These are phyloP conservation scores for Altica lythri DNA, from an alignment of 2,888 invertebrate genomes.

Conservation along the genomic window DNA sequence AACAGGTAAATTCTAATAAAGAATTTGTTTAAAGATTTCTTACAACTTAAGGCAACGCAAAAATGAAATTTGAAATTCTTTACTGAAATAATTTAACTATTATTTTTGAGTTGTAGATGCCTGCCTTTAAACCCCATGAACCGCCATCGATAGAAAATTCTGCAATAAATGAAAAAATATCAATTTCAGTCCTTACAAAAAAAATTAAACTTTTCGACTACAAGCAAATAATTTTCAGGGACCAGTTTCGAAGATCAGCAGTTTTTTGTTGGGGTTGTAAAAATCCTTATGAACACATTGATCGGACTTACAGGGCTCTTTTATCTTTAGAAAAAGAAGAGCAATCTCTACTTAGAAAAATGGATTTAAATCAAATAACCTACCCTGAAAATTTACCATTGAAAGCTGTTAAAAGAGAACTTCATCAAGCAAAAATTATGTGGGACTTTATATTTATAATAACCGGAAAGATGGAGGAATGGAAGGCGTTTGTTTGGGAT, in stretches of 20 bases:
- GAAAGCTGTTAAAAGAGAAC: neutral
- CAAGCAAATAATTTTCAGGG: neutral
- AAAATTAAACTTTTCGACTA: constrained; percentile 3
- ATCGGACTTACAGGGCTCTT: neutral
- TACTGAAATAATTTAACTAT: too few species aligned
- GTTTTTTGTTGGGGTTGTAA: constrained; percentile 1
- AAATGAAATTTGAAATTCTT: too few species aligned
- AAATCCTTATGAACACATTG: neutral
- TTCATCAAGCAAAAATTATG: neutral
- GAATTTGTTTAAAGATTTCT: too few species aligned
- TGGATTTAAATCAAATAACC: neutral
- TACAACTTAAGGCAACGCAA: too few species aligned
- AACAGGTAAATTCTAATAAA: too few species aligned
- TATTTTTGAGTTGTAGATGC: too few species aligned
- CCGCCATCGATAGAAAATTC: too few species aligned
- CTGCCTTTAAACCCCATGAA: too few species aligned
- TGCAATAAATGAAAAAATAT: too few species aligned
- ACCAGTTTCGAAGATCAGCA: neutral
- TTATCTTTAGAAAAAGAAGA: neutral
- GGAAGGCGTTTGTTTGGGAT: neutral
- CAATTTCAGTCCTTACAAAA: too few species aligned
- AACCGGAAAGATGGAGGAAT: neutral
- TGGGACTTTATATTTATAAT: constrained; percentile 1
- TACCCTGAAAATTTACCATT: constrained; percentile 4
- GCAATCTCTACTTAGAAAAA: neutral